phyloP scores from a whole-genome alignment of 2,888 invertebrate genomes.

The Strigamia crassipes region DNA sequence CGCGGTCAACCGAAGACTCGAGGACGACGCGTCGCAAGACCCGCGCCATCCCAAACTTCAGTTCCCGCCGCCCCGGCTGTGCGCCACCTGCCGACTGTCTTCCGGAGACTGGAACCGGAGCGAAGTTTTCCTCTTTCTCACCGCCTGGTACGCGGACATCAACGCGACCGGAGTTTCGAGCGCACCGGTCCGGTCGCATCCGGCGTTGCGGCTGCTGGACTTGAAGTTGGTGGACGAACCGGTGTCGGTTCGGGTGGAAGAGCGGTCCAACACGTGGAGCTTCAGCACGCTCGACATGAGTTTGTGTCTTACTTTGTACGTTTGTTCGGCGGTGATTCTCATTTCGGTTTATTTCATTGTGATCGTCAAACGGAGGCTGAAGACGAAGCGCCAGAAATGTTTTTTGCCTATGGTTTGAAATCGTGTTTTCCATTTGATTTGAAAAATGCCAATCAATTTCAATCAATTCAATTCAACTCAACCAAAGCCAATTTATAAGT shows the following conservation, averaged over 20 bases:
- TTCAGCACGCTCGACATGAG: slow-evolving; percentile 74
- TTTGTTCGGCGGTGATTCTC: slow-evolving; percentile 74
- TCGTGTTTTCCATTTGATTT: too few relatives aligned
- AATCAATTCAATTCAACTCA: too few relatives aligned
- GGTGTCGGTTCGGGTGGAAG: not conserved
- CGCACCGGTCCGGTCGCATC: not conserved
- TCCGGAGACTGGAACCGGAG: slow-evolving; percentile 67
- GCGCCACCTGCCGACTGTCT: slow-evolving; percentile 70
- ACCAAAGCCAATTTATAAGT: too few relatives aligned
- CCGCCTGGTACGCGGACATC: slow-evolving; percentile 62
- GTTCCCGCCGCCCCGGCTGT: slow-evolving; percentile 75
- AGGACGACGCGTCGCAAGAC: slow-evolving; percentile 87
- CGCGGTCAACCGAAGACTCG: slow-evolving; percentile 73
- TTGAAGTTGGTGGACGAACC: not conserved
- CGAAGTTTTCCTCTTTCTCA: slow-evolving; percentile 69
- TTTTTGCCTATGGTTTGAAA: not conserved
- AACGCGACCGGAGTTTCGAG: slow-evolving; percentile 36
- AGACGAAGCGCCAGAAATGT: slow-evolving; percentile 66
- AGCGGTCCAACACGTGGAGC: slow-evolving; percentile 36
- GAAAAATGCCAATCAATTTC: too few relatives aligned
- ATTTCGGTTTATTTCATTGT: slow-evolving; percentile 77
- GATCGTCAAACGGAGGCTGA: slow-evolving; percentile 70
- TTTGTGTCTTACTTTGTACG: slow-evolving; percentile 75
- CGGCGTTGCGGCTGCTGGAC: not conserved
- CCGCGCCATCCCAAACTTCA: slow-evolving; percentile 85